A percentile compares a stretch with the other conserved stretches of the same genome.
phyloP scores from a whole-genome alignment of 2,113 vertebrate genomes.

The Alligator mississippiensis region DNA sequence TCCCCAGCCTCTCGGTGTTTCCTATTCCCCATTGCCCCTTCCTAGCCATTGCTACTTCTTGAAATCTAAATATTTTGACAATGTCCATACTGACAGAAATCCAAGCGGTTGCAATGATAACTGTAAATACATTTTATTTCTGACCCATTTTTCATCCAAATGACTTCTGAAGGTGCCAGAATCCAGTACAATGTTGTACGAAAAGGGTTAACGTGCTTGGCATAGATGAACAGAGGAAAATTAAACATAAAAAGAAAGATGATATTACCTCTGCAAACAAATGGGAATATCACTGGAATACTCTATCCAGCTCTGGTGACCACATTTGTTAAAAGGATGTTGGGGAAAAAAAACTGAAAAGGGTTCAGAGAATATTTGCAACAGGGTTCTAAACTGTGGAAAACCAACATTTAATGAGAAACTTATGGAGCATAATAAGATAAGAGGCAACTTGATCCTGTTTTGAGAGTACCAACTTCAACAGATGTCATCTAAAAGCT shows the following conservation, averaged over 20 bases:
- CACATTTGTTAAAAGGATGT: not conserved
- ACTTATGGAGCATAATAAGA: not conserved
- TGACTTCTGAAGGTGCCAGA: not conserved
- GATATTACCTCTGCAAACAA: not conserved
- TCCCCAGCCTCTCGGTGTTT: not conserved
- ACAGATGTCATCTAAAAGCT: not conserved
- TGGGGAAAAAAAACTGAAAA: not conserved
- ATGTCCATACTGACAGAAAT: not conserved
- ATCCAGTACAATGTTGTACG: not conserved
- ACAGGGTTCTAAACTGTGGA: not conserved
- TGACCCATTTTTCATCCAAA: not conserved
- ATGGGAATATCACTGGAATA: not conserved
- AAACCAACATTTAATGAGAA: fast-evolving
- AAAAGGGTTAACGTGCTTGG: not conserved
- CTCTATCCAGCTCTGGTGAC: not conserved
- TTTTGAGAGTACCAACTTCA: not conserved
- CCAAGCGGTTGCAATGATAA: not conserved
- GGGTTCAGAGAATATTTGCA: not conserved
- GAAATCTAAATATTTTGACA: not conserved
- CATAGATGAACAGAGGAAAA: not conserved
- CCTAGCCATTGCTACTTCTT: not conserved
- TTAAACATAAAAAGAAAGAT: not conserved
- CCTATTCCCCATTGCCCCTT: not conserved
- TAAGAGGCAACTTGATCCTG: not conserved
- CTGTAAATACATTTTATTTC: not conserved